A percentile compares a stretch with the other conserved stretches of the same genome.
Conservation (phyloP, 53 echinoderm and acorn worm genomes). For the Paelopatides confundens region DNA sequence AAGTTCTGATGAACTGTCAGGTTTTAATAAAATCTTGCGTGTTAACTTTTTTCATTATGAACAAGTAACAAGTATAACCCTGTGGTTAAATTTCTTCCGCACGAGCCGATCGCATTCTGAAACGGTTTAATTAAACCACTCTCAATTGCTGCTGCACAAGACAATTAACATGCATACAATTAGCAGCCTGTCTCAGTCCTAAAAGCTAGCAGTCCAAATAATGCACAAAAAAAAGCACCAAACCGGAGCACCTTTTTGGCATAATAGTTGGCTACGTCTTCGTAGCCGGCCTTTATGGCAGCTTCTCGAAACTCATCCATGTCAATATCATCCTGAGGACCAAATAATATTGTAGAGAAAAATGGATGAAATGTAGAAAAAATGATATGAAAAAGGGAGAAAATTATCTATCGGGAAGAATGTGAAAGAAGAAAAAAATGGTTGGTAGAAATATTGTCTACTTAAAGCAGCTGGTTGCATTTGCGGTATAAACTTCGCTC, state of each 20-base stretch:
- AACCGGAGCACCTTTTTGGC: conserved; percentile 38
- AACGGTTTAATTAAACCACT: neutral
- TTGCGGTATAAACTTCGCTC: too few relatives aligned
- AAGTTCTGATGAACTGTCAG: too few relatives aligned
- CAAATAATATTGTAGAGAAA: neutral
- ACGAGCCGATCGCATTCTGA: neutral
- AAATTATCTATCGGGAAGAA: too few relatives aligned
- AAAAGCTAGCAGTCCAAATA: neutral
- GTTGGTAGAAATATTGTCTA: too few relatives aligned
- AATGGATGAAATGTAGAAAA: neutral
- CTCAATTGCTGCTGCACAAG: neutral
- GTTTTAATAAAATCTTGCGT: too few relatives aligned
- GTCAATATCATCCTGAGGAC: conserved; percentile 30
- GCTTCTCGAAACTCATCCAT: conserved; percentile 38
- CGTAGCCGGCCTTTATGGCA: conserved; percentile 43
- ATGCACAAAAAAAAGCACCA: neutral
- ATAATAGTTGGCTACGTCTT: conserved; percentile 44
- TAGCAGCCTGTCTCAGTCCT: neutral
- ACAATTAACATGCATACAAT: neutral
- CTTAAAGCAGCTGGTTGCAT: too few relatives aligned
- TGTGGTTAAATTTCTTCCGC: too few relatives aligned
- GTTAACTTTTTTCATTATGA: too few relatives aligned
- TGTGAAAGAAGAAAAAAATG: too few relatives aligned
- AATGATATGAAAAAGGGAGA: too few relatives aligned
- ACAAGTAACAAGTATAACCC: too few relatives aligned